Evolutionary conservation across 2,888 invertebrate species (phyloP).

Genomic region (Matsumyia berberina): DNA sequence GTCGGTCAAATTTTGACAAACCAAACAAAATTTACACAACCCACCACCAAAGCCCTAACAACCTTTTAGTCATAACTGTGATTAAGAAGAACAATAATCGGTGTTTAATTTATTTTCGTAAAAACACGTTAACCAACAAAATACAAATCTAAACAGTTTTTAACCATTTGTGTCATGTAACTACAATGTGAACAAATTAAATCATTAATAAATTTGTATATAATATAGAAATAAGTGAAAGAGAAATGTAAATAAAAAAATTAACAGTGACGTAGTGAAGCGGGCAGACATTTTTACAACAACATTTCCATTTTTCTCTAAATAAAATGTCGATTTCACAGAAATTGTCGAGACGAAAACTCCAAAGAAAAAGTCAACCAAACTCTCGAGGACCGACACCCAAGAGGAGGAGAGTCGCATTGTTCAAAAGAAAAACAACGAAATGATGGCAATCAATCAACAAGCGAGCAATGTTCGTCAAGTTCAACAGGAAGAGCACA

Average conservation of each 20-base stretch:
- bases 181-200: not conserved
- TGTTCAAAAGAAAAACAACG: conserved; percentile 63
- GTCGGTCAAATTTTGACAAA: no score
- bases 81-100: no score
- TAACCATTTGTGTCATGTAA: not conserved
- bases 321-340: conserved; percentile 53
- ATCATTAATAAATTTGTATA: conserved; percentile 13
- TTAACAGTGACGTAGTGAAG: conserved; percentile 14
- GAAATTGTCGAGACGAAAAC: conserved; percentile 67
- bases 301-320: not conserved
- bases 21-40: no score
- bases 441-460: conserved; percentile 59
- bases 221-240: conserved; percentile 30
- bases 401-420: conserved; percentile 61
- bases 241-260: conserved; percentile 12
- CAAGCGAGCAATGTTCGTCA: conserved; percentile 63
- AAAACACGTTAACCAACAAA: no score
- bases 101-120: no score
- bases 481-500: conserved; percentile 61
- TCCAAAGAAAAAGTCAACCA: conserved; percentile 65
- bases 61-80: no score
- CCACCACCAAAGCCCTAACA: no score
- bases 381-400: conserved; percentile 63
- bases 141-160: not conserved
- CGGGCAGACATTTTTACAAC: not conserved